phyloP scores from a whole-genome alignment of 2,888 invertebrate genomes.

The Sinopyrophorus schimmeli region DNA sequence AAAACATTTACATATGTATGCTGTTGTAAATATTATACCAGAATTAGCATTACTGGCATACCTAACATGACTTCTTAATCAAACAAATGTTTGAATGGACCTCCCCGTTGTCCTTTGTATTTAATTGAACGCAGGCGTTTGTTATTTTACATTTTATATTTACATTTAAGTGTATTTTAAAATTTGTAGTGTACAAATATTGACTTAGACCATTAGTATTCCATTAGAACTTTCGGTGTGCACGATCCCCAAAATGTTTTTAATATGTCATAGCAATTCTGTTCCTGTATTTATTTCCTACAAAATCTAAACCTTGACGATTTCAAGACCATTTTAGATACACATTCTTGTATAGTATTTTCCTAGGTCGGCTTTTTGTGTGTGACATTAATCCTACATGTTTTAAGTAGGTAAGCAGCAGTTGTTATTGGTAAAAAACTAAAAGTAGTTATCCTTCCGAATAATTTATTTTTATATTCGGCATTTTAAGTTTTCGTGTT shows the following conservation, averaged over 20 bases:
- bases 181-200: slow-evolving; percentile 6
- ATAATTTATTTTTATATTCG: slow-evolving; percentile 11
- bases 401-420: slow-evolving; percentile 8
- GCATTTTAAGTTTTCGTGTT: no score
- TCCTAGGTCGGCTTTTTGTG: no score
- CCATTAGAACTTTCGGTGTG: no score
- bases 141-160: slow-evolving; percentile 8
- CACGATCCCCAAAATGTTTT: no score
- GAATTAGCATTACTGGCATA: slow-evolving; percentile 23
- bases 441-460: slow-evolving; percentile 12
- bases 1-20: slow-evolving; percentile 13
- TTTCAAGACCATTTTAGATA: no score
- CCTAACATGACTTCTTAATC: slow-evolving; percentile 19
- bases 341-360: no score
- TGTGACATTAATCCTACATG: slow-evolving; percentile 14
- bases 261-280: no score
- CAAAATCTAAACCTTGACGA: no score
- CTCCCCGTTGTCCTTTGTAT: slow-evolving; percentile 11
- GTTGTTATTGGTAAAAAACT: slow-evolving; percentile 5
- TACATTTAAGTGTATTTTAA: slow-evolving; percentile 3
- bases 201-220: slow-evolving; percentile 3
- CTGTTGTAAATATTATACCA: slow-evolving; percentile 16
- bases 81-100: slow-evolving; percentile 11
- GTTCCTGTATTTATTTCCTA: no score
- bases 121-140: slow-evolving; percentile 13